Evolutionary conservation across 1,140 invertebrate species (phyloP).

Genomic region (Drosophila yakuba): DNA sequence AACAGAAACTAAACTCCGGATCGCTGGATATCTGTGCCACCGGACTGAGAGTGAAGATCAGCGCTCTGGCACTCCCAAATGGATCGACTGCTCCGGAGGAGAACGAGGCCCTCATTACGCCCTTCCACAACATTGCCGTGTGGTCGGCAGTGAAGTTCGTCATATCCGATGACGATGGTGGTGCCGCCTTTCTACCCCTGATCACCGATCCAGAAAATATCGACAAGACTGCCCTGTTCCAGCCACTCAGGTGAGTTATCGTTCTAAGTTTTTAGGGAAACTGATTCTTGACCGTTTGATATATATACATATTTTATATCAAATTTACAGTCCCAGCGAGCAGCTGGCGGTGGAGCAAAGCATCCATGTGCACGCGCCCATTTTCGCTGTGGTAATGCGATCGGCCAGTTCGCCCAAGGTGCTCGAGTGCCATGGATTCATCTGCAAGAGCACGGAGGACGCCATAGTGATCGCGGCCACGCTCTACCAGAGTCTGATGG

Average conservation of each 20-base stretch:
- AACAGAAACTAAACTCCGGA: constrained; percentile 82
- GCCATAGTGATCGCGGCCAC: constrained; percentile 95
- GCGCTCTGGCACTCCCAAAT: constrained; percentile 17
- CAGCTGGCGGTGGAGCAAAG: constrained; percentile 81
- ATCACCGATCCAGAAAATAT: constrained; percentile 93
- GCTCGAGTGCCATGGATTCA: constrained; percentile 95
- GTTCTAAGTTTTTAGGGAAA: too few relatives aligned
- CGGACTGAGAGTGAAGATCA: constrained; percentile 87
- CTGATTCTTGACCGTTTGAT: too few relatives aligned
- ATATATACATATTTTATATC: not conserved
- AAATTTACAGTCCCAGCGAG: constrained; percentile 37
- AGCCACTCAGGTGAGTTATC: constrained; percentile 75
- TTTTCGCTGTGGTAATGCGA: constrained; percentile 96
- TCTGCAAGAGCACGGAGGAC: constrained; percentile 94
- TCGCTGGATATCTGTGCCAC: constrained; percentile 89
- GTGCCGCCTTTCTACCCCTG: constrained; percentile 91
- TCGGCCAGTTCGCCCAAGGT: constrained; percentile 91
- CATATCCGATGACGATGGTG: constrained; percentile 86
- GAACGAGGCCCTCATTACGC: constrained; percentile 87
- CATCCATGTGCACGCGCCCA: constrained; percentile 89
- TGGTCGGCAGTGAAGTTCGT: constrained; percentile 95
- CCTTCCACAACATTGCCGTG: constrained; percentile 95
- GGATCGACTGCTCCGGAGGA: constrained; percentile 26
- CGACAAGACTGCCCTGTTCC: constrained; percentile 89
- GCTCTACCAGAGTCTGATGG: constrained; percentile 93